Conservation (phyloP, 2,113 vertebrate genomes). For the Rhinoptilus africanus region DNA sequence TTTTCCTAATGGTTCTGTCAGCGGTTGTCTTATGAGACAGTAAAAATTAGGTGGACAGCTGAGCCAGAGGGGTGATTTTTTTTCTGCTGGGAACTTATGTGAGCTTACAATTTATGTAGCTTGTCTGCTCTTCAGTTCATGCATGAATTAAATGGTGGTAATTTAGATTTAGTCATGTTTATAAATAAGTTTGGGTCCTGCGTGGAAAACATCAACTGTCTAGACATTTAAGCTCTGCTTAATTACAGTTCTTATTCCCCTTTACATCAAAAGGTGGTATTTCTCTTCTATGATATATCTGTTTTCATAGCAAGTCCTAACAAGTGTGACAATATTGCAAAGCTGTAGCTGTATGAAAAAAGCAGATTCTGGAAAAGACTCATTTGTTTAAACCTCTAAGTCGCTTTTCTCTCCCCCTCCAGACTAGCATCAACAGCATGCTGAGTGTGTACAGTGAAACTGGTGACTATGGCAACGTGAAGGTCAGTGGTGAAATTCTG, state of each 20-base stretch:
- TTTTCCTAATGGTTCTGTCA: not conserved
- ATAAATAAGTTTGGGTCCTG: not conserved
- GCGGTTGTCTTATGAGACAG: not conserved
- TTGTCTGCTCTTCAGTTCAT: not conserved
- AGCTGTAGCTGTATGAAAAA: not conserved
- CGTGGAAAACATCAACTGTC: not conserved
- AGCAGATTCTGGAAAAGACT: not conserved
- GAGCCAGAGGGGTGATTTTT: not conserved
- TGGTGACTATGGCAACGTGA: conserved; percentile 92
- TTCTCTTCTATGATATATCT: not conserved
- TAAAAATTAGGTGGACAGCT: not conserved
- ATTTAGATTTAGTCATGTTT: not conserved
- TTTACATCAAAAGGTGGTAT: not conserved
- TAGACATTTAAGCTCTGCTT: not conserved
- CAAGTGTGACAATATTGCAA: not conserved
- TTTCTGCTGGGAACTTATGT: not conserved
- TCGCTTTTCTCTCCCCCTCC: conserved; percentile 5
- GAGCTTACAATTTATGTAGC: not conserved
- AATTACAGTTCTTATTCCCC: not conserved
- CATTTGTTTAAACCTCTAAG: not conserved
- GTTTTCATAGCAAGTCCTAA: not conserved
- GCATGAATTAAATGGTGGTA: not conserved
- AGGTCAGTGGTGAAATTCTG: conserved; percentile 92
- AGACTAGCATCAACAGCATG: conserved; percentile 97
- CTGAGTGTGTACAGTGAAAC: conserved; percentile 95